phyloP scores from a whole-genome alignment of 1,140 invertebrate genomes.

The Aphis gossypii region DNA sequence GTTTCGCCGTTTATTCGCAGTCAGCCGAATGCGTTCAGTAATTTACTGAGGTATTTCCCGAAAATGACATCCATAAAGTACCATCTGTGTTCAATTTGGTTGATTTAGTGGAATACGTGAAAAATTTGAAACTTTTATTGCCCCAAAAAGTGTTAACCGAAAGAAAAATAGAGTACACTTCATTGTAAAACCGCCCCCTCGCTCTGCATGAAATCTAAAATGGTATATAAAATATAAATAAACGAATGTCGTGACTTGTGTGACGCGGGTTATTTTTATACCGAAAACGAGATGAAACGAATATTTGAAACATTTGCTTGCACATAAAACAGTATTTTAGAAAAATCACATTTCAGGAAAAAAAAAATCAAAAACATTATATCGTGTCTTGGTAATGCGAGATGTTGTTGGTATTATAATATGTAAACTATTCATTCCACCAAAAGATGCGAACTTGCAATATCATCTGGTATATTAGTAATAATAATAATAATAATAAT shows the following conservation, averaged over 20 bases:
- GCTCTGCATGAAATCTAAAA: not conserved
- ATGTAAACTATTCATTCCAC: not conserved
- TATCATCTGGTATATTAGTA: not conserved
- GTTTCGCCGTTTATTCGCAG: not conserved
- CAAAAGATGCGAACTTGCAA: not conserved
- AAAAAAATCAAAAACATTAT: not conserved
- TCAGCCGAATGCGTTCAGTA: not conserved
- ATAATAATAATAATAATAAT: not conserved
- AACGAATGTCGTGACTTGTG: slow-evolving; percentile 5
- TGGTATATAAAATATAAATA: slow-evolving; percentile 20
- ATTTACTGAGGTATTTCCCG: not conserved
- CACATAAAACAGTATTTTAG: slow-evolving; percentile 11
- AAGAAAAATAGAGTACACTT: slow-evolving; percentile 13
- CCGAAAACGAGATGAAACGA: not conserved
- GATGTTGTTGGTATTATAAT: not conserved
- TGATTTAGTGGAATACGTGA: slow-evolving; percentile 1
- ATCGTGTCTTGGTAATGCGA: not conserved
- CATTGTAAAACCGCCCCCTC: slow-evolving; percentile 5
- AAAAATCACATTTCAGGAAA: not conserved
- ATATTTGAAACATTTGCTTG: slow-evolving; percentile 17
- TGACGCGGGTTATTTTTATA: not conserved
- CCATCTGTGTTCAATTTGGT: slow-evolving; percentile 2
- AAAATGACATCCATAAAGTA: not conserved
- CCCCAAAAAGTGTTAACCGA: slow-evolving; percentile 14
- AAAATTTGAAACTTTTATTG: slow-evolving; percentile 20